These are phyloP conservation scores for Drosophila nr. fundita DNA, from an alignment of 2,888 invertebrate species.

Conservation along the genomic window DNA sequence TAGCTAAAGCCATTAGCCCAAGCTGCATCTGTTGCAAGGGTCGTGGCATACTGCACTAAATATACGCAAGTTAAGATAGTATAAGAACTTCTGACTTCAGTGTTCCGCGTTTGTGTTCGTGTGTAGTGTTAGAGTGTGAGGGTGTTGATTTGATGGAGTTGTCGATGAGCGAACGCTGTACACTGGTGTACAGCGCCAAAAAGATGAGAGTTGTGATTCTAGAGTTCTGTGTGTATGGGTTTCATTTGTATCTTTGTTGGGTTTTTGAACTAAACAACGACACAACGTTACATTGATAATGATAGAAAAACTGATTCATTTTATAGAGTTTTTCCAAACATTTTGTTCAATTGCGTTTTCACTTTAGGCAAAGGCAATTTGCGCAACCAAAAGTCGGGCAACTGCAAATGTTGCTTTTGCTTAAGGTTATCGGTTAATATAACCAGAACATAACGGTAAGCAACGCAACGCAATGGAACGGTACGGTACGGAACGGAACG, in stretches of 20 bases:
- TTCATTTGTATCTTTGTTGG: conserved; percentile 43
- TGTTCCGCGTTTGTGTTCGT: conserved; percentile 19
- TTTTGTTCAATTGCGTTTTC: conserved; percentile 37
- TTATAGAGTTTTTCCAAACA: conserved; percentile 38
- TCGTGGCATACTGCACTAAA: conserved; percentile 38
- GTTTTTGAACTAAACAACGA: conserved; percentile 72
- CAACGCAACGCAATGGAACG: conserved; percentile 19
- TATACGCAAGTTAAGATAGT: conserved; percentile 14
- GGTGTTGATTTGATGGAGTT: conserved; percentile 30
- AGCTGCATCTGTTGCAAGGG: conserved; percentile 18
- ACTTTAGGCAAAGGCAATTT: conserved; percentile 35
- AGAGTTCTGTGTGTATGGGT: conserved; percentile 13
- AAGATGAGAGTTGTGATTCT: conserved; percentile 24
- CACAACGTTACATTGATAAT: conserved; percentile 72
- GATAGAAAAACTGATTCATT: conserved; percentile 52
- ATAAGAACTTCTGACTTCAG: conserved; percentile 13
- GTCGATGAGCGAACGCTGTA: conserved; percentile 40
- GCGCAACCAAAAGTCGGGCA: conserved; percentile 6
- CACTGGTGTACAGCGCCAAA: conserved; percentile 18
- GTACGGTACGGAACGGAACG: conserved; percentile 14
- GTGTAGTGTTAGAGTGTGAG: conserved; percentile 21
- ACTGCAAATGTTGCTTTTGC: conserved; percentile 32
- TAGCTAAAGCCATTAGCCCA: conserved; percentile 28
- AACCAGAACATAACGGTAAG: conserved; percentile 38
- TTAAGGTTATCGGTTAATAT: conserved; percentile 21